phyloP scores from a whole-genome alignment of 92 coral and sea anemone genomes.

The Siderastrea siderea region DNA sequence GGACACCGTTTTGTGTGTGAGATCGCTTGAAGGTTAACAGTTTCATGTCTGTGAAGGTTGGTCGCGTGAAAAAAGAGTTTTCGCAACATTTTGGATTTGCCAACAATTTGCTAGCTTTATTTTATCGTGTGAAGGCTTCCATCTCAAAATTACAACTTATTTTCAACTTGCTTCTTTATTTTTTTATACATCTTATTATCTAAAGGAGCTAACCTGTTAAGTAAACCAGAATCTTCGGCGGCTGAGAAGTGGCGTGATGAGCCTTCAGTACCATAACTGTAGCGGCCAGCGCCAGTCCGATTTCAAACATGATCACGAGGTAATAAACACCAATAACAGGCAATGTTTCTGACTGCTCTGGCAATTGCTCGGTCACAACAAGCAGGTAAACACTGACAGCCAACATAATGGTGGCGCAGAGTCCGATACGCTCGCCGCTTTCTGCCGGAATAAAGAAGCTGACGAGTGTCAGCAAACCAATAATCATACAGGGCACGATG shows the following conservation, averaged over 20 bases:
- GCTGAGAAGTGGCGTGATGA: conserved; percentile 60
- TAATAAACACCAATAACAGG: conserved; percentile 68
- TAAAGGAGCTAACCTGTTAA: conserved; percentile 29
- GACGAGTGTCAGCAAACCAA: conserved; percentile 75
- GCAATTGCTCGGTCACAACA: conserved; percentile 69
- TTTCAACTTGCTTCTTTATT: too few species aligned
- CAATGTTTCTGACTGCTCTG: conserved; percentile 69
- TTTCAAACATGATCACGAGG: conserved; percentile 70
- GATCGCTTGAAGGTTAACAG: too few species aligned
- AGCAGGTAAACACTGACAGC: conserved; percentile 81
- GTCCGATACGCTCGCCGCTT: conserved; percentile 80
- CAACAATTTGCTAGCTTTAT: too few species aligned
- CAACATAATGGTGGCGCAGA: conserved; percentile 73
- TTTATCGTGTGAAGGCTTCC: too few species aligned
- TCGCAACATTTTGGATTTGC: too few species aligned
- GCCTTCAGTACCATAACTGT: conserved; percentile 71
- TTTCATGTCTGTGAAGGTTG: too few species aligned
- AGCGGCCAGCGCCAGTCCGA: conserved; percentile 61
- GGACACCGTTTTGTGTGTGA: too few species aligned
- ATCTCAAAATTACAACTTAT: too few species aligned
- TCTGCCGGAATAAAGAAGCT: conserved; percentile 86
- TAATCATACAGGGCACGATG: conserved; percentile 74
- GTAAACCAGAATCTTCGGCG: conserved; percentile 60
- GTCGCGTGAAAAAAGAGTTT: too few species aligned
- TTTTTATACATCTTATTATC: too few species aligned